Evolutionary conservation across 2,797 vertebrate species (phyloP).

Genomic region (Nyctibius grandis): DNA sequence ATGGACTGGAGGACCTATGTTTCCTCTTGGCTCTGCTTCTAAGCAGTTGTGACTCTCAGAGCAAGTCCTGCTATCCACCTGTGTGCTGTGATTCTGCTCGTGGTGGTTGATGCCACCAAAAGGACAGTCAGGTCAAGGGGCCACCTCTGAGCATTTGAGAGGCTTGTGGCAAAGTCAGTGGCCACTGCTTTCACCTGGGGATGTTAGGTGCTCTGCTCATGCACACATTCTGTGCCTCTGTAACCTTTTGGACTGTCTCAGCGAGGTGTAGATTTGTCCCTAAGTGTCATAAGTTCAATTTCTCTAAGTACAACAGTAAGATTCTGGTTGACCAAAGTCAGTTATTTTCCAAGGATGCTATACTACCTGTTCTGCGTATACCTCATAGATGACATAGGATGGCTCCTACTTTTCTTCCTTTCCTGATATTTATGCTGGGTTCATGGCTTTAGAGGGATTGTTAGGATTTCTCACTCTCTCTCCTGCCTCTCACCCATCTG

Average conservation of each 20-base stretch:
- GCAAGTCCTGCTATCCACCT: background rate
- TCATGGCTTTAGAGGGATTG: background rate
- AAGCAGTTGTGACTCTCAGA: background rate
- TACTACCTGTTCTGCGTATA: background rate
- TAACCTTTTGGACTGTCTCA: background rate
- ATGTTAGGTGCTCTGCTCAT: background rate
- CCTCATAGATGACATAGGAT: background rate
- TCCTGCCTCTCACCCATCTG: background rate
- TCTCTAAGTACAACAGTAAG: background rate
- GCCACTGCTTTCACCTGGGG: background rate
- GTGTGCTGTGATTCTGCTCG: background rate
- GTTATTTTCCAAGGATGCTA: background rate
- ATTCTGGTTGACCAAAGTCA: background rate
- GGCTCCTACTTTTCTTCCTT: background rate
- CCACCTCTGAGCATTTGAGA: background rate
- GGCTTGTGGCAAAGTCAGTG: background rate
- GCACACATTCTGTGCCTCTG: background rate
- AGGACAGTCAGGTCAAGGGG: background rate
- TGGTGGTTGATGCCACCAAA: accelerated
- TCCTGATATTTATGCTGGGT: background rate
- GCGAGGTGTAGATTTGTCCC: accelerated
- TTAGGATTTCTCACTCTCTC: background rate
- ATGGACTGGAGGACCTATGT: background rate
- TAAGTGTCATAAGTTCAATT: background rate
- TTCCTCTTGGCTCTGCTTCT: background rate